Evolutionary conservation across 2,888 invertebrate genomes (phyloP).

Genomic region (Macrophya alboannulata): DNA sequence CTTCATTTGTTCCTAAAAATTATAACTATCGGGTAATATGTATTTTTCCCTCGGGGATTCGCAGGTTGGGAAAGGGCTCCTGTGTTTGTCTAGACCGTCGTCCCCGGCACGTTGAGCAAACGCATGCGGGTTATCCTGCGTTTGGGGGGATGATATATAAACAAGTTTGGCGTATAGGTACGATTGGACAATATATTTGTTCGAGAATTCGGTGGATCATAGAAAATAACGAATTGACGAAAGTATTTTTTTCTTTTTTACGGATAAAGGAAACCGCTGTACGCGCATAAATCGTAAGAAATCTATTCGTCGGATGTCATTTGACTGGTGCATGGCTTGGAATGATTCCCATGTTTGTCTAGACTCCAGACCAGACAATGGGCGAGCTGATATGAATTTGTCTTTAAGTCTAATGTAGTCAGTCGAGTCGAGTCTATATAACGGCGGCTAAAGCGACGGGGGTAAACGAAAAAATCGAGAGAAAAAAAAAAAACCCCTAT

Average conservation of each 20-base stretch:
- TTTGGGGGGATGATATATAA: not conserved
- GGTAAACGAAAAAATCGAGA: not conserved
- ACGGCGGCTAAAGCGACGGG: not conserved
- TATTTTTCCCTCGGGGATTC: not conserved
- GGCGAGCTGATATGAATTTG: slow-evolving; percentile 33
- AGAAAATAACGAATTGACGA: not conserved
- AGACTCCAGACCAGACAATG: slow-evolving; percentile 39
- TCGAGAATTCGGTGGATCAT: not conserved
- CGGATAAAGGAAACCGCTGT: too few relatives aligned
- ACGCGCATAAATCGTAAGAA: too few relatives aligned
- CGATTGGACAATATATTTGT: slow-evolving; percentile 1
- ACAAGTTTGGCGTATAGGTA: not conserved
- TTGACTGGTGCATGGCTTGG: too few relatives aligned
- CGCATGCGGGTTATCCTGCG: not conserved
- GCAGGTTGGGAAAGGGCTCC: not conserved
- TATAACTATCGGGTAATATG: too few relatives aligned
- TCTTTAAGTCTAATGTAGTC: slow-evolving; percentile 1
- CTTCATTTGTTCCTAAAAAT: too few relatives aligned
- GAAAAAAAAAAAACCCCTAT: slow-evolving; percentile 54
- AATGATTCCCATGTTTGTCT: slow-evolving; percentile 32
- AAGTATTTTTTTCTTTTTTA: not conserved
- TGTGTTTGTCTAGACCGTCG: slow-evolving; percentile 46
- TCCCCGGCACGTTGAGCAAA: not conserved
- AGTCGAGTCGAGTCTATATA: not conserved
- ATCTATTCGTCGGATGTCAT: too few relatives aligned